Percentiles rank a stretch among this genome's conserved stretches.
Conservation (phyloP, 2,888 invertebrate species). For the Punctoribates punctum region DNA sequence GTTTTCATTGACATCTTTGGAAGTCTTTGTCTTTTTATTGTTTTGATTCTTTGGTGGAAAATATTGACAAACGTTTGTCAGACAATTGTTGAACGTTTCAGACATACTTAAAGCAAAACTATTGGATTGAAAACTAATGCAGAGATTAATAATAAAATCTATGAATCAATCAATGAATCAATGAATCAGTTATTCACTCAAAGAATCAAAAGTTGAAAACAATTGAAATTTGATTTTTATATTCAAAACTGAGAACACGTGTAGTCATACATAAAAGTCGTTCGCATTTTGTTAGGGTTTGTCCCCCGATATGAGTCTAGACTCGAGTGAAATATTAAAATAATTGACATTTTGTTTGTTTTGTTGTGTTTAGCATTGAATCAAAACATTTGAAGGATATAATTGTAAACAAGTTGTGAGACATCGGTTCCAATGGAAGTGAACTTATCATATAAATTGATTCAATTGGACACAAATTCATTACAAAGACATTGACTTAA, state of each 20-base stretch:
- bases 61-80: constrained; percentile 26
- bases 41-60: neutral
- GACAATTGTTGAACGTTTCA: neutral
- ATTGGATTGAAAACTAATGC: neutral
- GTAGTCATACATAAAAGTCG: neutral
- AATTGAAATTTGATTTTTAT: neutral
- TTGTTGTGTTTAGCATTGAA: neutral
- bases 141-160: neutral
- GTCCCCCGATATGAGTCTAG: neutral
- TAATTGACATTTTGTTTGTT: too few relatives aligned
- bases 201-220: neutral
- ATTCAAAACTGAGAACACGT: constrained; percentile 10
- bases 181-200: neutral
- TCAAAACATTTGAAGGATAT: neutral
- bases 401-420: neutral
- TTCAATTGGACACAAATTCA: too few relatives aligned
- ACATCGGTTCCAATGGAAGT: too few relatives aligned
- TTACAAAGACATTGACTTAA: too few relatives aligned
- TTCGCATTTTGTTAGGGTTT: neutral
- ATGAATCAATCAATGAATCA: neutral
- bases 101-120: neutral
- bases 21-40: neutral
- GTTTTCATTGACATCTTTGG: neutral
- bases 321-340: too few relatives aligned
- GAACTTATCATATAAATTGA: too few relatives aligned